Evolutionary conservation across 1,140 invertebrate species (phyloP).

Genomic region (Elysia chlorotica): DNA sequence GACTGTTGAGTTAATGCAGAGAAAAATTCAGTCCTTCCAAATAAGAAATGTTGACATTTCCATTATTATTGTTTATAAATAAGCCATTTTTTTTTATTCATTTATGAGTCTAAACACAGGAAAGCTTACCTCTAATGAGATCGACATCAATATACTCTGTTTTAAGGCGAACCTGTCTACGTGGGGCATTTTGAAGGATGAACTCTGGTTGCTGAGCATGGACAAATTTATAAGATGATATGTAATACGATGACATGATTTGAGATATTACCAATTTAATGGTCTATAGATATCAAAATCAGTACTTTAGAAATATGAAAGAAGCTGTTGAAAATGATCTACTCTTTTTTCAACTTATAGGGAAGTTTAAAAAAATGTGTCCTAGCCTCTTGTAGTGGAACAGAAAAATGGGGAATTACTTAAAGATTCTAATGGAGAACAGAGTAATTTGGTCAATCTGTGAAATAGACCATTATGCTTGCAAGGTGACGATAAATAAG

Average conservation of each 20-base stretch:
- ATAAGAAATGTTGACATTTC: conserved; percentile 79
- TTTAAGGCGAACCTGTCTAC: conserved; percentile 84
- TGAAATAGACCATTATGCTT: too few species aligned
- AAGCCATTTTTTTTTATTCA: conserved; percentile 87
- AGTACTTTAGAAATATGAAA: not conserved
- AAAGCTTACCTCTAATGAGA: conserved; percentile 77
- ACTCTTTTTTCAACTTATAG: not conserved
- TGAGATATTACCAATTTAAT: too few species aligned
- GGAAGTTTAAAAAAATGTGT: too few species aligned
- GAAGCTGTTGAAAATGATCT: not conserved
- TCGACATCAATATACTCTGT: conserved; percentile 95
- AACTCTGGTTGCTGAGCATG: conserved; percentile 15
- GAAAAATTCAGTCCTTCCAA: too few species aligned
- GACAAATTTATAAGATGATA: too few species aligned
- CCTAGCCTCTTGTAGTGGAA: too few species aligned
- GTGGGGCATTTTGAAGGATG: conserved; percentile 74
- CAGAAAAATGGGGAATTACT: too few species aligned
- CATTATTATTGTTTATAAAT: conserved; percentile 79
- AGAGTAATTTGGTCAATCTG: too few species aligned
- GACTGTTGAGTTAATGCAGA: too few species aligned
- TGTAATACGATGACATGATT: too few species aligned
- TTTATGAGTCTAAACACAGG: conserved; percentile 83
- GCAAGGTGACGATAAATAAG: too few species aligned
- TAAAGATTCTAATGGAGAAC: too few species aligned
- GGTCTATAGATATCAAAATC: not conserved